Evolutionary conservation across 2,888 invertebrate genomes (phyloP).

Genomic region (Idaea aversata): DNA sequence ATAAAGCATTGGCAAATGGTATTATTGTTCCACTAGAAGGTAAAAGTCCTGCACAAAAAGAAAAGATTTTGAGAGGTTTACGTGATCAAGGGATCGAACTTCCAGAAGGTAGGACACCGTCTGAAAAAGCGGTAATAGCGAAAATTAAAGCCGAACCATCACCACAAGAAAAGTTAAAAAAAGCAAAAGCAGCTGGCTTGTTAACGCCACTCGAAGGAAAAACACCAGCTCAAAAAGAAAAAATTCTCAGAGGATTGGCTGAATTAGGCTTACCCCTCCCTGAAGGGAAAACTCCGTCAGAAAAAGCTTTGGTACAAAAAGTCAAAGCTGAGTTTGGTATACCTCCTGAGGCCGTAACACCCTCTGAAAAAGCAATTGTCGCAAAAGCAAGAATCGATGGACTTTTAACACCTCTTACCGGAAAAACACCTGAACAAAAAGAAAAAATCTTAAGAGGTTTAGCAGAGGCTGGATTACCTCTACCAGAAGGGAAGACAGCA

Average conservation of each 20-base stretch:
- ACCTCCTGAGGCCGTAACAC: constrained; percentile 24
- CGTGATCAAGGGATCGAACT: constrained; percentile 33
- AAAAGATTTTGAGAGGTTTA: constrained; percentile 32
- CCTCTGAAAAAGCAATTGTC: constrained; percentile 38
- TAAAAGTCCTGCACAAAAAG: constrained; percentile 34
- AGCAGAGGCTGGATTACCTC: constrained; percentile 42
- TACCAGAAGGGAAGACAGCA: constrained; percentile 47
- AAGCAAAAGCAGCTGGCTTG: constrained; percentile 30
- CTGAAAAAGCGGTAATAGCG: constrained; percentile 35
- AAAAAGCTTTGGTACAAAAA: constrained; percentile 28
- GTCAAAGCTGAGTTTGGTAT: constrained; percentile 4
- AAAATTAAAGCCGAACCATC: constrained; percentile 23
- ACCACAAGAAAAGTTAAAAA: constrained; percentile 21
- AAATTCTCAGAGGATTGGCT: constrained; percentile 25
- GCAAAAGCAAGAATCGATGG: constrained; percentile 45
- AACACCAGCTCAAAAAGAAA: constrained; percentile 30
- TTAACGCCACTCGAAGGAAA: constrained; percentile 34
- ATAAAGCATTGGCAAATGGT: constrained; percentile 32
- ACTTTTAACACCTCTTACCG: constrained; percentile 42
- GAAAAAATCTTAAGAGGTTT: constrained; percentile 46
- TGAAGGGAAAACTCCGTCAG: constrained; percentile 35
- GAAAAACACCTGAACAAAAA: constrained; percentile 41
- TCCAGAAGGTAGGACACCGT: constrained; percentile 37
- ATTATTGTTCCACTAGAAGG: constrained; percentile 37
- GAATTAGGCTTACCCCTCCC: constrained; percentile 33